phyloP scores from a whole-genome alignment of 2,888 invertebrate species.

The Tethea ocularis region DNA sequence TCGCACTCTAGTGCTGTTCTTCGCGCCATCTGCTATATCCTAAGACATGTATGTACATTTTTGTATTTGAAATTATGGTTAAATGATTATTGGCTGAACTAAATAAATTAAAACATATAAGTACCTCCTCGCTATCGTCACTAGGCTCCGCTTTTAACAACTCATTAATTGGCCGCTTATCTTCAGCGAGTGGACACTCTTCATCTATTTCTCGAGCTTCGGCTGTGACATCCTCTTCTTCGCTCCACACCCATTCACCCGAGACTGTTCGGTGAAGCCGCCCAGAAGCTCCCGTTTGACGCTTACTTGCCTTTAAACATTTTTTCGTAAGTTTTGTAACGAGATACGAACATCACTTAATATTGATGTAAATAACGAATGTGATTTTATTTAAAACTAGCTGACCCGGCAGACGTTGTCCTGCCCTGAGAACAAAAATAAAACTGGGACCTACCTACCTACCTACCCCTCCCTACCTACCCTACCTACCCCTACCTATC shows the following conservation, averaged over 20 bases:
- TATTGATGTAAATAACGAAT: too few species aligned
- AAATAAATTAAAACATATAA: not conserved
- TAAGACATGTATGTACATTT: constrained; percentile 14
- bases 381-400: too few species aligned
- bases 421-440: too few species aligned
- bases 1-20: constrained; percentile 14
- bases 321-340: not conserved
- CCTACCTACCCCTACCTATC: too few species aligned
- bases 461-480: too few species aligned
- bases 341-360: not conserved
- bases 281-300: constrained; percentile 86
- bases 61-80: too few species aligned
- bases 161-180: constrained; percentile 82
- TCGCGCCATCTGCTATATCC: constrained; percentile 22
- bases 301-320: constrained; percentile 57
- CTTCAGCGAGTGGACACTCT: constrained; percentile 48
- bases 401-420: too few species aligned
- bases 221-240: constrained; percentile 85
- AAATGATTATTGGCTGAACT: too few species aligned
- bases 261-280: constrained; percentile 94
- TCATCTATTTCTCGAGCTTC: constrained; percentile 44
- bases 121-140: constrained; percentile 79
- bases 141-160: constrained; percentile 81
- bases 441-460: too few species aligned
- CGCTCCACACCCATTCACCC: constrained; percentile 99